phyloP scores from a whole-genome alignment of 2,797 vertebrate species.

The Silurus aristotelis region DNA sequence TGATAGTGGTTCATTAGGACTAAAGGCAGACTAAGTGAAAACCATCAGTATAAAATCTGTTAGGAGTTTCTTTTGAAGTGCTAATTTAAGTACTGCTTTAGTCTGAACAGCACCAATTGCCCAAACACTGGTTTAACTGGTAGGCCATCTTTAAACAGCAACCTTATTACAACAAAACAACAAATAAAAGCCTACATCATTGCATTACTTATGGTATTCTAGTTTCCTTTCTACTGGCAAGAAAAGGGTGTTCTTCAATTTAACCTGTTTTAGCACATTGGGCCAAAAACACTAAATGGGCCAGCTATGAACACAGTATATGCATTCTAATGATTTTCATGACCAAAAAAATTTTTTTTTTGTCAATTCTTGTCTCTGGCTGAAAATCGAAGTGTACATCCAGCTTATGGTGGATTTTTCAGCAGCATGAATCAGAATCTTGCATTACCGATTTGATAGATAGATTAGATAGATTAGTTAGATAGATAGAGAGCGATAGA shows the following conservation, averaged over 20 bases:
- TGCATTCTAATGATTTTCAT: background rate
- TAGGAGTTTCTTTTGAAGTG: too few species aligned
- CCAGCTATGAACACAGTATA: background rate
- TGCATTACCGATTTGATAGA: too few species aligned
- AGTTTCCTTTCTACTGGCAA: too few species aligned
- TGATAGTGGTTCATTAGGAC: too few species aligned
- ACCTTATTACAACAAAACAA: background rate
- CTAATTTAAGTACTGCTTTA: background rate
- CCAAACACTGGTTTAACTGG: background rate
- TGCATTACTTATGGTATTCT: too few species aligned
- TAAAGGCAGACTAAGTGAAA: too few species aligned
- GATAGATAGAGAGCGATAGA: too few species aligned
- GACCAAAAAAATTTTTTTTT: background rate
- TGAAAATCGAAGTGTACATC: background rate
- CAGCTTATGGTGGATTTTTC: background rate
- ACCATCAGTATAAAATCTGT: too few species aligned
- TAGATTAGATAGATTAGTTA: too few species aligned
- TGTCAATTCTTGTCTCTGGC: background rate
- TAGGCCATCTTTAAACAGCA: background rate
- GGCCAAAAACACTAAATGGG: background rate
- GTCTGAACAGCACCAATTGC: background rate
- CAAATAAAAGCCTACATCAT: too few species aligned
- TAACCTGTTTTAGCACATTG: too few species aligned
- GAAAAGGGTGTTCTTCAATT: too few species aligned
- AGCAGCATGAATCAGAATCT: background rate